phyloP scores from a whole-genome alignment of 1,140 invertebrate genomes.

The Aleiodes sp. region DNA sequence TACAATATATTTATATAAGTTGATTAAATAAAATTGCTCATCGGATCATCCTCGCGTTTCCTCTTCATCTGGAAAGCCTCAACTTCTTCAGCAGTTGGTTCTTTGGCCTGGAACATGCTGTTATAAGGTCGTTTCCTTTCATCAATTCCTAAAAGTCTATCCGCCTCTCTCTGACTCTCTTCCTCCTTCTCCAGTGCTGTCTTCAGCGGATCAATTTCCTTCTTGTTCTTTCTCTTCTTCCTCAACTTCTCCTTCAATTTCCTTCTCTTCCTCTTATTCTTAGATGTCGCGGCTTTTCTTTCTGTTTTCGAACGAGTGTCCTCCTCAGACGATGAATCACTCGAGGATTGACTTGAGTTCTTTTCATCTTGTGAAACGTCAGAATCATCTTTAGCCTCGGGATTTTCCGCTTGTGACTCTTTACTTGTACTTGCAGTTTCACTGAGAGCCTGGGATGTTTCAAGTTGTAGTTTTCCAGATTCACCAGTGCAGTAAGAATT shows the following conservation, averaged over 20 bases:
- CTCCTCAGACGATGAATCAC: constrained; percentile 53
- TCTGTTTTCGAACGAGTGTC: constrained; percentile 46
- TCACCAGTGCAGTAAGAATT: constrained; percentile 90
- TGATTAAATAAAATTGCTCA: constrained; percentile 74
- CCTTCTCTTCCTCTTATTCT: constrained; percentile 63
- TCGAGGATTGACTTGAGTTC: constrained; percentile 42
- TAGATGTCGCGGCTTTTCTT: constrained; percentile 58
- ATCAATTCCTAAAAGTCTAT: constrained; percentile 77
- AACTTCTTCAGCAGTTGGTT: constrained; percentile 90
- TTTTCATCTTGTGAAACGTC: constrained; percentile 35
- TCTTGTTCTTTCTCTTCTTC: constrained; percentile 69
- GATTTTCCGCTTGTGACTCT: neutral
- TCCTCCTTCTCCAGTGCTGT: constrained; percentile 76
- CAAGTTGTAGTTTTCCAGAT: constrained; percentile 70
- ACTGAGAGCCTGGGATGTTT: constrained; percentile 44
- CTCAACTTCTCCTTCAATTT: constrained; percentile 73
- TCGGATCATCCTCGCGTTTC: constrained; percentile 88
- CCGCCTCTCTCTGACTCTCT: constrained; percentile 70
- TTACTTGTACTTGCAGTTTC: constrained; percentile 8
- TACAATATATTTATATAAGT: too few relatives aligned
- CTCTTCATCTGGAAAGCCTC: constrained; percentile 93
- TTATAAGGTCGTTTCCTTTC: constrained; percentile 94
- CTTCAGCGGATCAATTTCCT: constrained; percentile 65
- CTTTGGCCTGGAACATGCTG: constrained; percentile 84
- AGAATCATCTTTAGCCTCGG: constrained; percentile 14